Evolutionary conservation across 2,888 invertebrate genomes (phyloP).

Genomic region (Pseudoips prasinana): DNA sequence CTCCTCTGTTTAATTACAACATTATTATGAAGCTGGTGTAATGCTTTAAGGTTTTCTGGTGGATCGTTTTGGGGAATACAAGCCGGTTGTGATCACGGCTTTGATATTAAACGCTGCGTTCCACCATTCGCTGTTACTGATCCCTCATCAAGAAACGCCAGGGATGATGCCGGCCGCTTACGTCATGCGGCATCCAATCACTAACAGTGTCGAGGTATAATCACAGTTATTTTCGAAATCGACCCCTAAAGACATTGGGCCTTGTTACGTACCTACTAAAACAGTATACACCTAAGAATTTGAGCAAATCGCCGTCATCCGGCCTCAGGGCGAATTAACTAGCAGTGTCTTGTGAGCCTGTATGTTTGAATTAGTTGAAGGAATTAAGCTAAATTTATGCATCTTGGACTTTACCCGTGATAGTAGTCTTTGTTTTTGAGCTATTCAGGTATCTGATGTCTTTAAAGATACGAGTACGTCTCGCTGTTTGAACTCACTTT

Average conservation of each 20-base stretch:
- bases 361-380: conserved; percentile 68
- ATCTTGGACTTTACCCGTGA: conserved; percentile 43
- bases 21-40: conserved; percentile 13
- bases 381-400: conserved; percentile 71
- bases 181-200: conserved; percentile 88
- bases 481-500: too few relatives aligned
- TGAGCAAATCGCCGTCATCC: conserved; percentile 79
- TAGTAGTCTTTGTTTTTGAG: too few relatives aligned
- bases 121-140: conserved; percentile 89
- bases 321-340: conserved; percentile 72
- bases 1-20: not conserved
- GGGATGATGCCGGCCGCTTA: conserved; percentile 88
- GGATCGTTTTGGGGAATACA: conserved; percentile 93
- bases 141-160: conserved; percentile 90
- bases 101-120: conserved; percentile 89
- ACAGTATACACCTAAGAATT: conserved; percentile 72
- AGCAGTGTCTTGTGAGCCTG: conserved; percentile 62
- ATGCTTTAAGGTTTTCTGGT: conserved; percentile 87
- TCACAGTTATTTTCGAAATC: conserved; percentile 45
- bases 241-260: conserved; percentile 52
- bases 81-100: conserved; percentile 90
- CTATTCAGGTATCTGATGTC: too few relatives aligned
- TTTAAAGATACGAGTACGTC: too few relatives aligned
- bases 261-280: conserved; percentile 48
- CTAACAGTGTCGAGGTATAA: conserved; percentile 85